Evolutionary conservation across 2,888 invertebrate genomes (phyloP), one percentile per base, ranked within the genome.

Genomic region (Resseliella maxima): DNA sequence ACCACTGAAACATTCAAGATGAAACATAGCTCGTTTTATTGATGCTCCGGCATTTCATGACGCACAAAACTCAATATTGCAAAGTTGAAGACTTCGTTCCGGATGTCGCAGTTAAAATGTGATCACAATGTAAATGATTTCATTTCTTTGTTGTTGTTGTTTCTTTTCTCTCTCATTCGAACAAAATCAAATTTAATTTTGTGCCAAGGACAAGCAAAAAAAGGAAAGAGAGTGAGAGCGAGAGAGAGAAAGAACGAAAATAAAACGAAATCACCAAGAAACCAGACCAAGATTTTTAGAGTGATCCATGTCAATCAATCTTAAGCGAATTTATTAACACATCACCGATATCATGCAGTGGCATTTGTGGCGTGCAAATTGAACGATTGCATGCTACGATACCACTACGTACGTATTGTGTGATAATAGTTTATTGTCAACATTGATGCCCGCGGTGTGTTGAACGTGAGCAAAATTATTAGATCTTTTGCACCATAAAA

Each of bases 291-390:
- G 2, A 21, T 8, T 50, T 18, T 50, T 59, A 24, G n/a, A 24
- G 1, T 21, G 72, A 72, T 27, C 72, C 31, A 31, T 72, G 72
- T 72, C 72, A 72, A 72, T 72, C 72, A 72, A 27, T 31, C 59
- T 3, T 5, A 59, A 2, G 59, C 18, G 24, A 59, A 59, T 24
- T 59, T 35, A 72, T 72, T 72, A 72, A 72, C 72, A 72, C 72
- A 72, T 72, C 72, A 72, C 31, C 5, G 27, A 27, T 31, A 72
- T 27, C 72, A 35, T 31, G 72, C 31, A 35, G 27, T 72, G 72
- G 27, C 72, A 72, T 10, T 72, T 72, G 72, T 72, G 72, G 18
- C 72, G 72, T 72, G 72, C 72, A 72, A 72, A 31, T 72, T 72
- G 72, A 31, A 72, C 72, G 72, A 72, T 72, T 72, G 12, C 72